Percentiles rank a stretch among this genome's conserved stretches.
Conservation (phyloP, 2,888 invertebrate genomes). For the Ommatoiulus sabulosus region DNA sequence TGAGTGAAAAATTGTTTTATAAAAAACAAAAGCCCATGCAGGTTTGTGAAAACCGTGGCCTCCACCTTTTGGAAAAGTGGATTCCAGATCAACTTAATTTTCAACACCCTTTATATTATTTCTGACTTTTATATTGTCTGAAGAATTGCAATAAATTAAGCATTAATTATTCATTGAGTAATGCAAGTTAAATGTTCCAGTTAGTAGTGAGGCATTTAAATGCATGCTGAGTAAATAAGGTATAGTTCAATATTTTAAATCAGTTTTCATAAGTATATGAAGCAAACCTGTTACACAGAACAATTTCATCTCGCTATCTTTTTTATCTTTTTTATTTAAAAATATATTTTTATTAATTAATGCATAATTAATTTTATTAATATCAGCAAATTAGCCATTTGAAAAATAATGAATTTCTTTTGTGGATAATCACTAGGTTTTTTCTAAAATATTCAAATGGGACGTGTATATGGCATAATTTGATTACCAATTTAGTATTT, state of each 20-base stretch:
- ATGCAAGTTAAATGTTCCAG: neutral
- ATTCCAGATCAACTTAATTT: neutral
- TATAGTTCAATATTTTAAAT: neutral
- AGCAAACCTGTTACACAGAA: neutral
- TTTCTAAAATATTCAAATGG: neutral
- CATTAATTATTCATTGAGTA: neutral
- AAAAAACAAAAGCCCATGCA: neutral
- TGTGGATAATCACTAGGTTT: neutral
- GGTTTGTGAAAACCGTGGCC: neutral
- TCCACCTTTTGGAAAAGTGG: neutral
- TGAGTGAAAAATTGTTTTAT: neutral
- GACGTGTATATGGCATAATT: neutral
- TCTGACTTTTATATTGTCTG: neutral
- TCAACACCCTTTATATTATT: neutral
- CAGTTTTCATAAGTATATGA: neutral
- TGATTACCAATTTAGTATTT: conserved; percentile 19
- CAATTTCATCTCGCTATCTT: neutral
- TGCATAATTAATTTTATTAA: neutral
- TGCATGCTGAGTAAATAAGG: neutral
- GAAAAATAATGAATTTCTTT: neutral
- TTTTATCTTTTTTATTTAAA: neutral
- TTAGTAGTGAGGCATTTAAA: neutral
- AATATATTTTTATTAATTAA: neutral
- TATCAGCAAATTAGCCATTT: conserved; percentile 17
- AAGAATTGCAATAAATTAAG: neutral